Evolutionary conservation across 2,888 invertebrate genomes (phyloP), one percentile per base, ranked within the genome.

Genomic region (Lottia scabra): DNA sequence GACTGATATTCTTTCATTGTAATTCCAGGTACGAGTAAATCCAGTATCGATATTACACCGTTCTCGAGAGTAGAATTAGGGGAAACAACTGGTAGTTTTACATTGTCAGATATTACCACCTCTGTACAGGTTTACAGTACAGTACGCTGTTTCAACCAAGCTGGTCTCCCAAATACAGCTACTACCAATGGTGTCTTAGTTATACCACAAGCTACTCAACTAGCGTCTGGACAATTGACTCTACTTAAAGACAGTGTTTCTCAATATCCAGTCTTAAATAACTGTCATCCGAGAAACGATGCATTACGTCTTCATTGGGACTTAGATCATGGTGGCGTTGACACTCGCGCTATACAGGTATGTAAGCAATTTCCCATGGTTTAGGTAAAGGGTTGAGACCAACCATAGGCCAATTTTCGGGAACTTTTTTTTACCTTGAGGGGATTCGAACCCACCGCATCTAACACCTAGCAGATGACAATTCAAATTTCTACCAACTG

Each of bases 131-230:
- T 75, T 62, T 75, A 75, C 70, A 46, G 70, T 67, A 73, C 72
- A 19, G 73, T 73, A 45, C 63, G 75, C 8, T 75, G 75, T 30
- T 71, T 63, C 68, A 75, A 75, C 68, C 67, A 23, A 46, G 69
- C 70, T 26, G 75, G 75, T 5, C 66, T 75, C 19, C 56, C 56
- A 56, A 56, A 19, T 5, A 56, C 56, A 56, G 23, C 56, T 8
- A 19, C 56, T 23, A 56, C 56, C 23, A 3, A 56, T 56, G 56
- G 56, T 23, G 56, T 56, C 12, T 56, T 56, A 13, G 56, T 56
- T 19, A 56, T 56, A 8, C 19, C 19, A 19, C 19, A 23, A 10
- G 12, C 13, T 19, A 23, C 56, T 13, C 10, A 23, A 10, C 10
- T 23, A 6, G 23, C 19, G 12, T 19, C 19, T 56, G 56, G 56